phyloP scores from a whole-genome alignment of 2,113 vertebrate species.

The Ibidorhyncha struthersii region DNA sequence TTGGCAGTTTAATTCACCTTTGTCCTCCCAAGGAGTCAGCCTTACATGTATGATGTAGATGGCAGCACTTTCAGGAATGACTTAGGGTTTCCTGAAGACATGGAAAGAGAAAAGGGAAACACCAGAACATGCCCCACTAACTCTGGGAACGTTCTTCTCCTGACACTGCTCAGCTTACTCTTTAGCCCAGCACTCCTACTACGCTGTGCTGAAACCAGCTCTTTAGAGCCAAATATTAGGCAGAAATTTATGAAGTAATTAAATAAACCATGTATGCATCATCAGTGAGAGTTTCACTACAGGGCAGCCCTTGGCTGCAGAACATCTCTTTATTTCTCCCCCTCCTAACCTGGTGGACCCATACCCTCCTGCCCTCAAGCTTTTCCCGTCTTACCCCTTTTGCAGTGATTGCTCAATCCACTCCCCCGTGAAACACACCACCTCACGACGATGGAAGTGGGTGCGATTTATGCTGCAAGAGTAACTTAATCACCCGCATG shows the following conservation, averaged over 20 bases:
- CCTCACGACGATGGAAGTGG: accelerated
- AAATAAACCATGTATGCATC: background rate
- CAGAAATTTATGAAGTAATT: background rate
- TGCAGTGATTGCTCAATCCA: background rate
- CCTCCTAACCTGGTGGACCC: background rate
- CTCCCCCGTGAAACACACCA: accelerated
- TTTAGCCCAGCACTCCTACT: background rate
- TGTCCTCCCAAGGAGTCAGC: background rate
- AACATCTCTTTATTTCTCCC: background rate
- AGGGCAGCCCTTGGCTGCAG: background rate
- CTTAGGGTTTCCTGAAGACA: background rate
- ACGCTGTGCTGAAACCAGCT: background rate
- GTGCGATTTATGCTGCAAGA: background rate
- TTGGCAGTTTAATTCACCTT: background rate
- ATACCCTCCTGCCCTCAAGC: background rate
- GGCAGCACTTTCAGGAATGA: background rate
- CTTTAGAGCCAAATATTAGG: background rate
- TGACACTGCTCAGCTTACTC: background rate
- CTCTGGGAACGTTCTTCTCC: background rate
- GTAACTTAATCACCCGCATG: accelerated
- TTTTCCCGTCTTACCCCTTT: background rate
- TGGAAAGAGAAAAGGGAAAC: background rate
- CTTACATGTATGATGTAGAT: accelerated
- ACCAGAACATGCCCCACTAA: background rate
- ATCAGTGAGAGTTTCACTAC: background rate